Conservation (phyloP, 1,140 invertebrate genomes). For the Tetramorium parvispinum region DNA sequence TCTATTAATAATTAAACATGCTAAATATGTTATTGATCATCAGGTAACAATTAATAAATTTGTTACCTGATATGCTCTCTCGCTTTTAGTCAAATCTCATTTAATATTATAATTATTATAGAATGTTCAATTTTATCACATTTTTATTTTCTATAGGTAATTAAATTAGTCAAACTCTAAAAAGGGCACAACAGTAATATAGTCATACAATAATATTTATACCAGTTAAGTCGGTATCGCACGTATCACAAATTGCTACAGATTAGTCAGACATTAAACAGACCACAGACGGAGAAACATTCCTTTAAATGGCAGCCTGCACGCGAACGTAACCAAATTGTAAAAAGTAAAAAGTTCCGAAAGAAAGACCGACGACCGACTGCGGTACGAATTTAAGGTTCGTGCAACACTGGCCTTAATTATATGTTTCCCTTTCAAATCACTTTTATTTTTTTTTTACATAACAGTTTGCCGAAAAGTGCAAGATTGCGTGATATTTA, state of each 20-base stretch:
- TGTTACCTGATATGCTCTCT: too few relatives aligned
- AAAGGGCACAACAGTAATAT: not conserved
- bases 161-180: not conserved
- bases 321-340: slow-evolving; percentile 43
- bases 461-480: slow-evolving; percentile 19
- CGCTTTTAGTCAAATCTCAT: not conserved
- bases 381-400: slow-evolving; percentile 41
- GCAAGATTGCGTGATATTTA: slow-evolving; percentile 8
- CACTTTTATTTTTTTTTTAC: slow-evolving; percentile 13
- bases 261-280: slow-evolving; percentile 37
- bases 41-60: not conserved
- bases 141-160: not conserved
- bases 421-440: slow-evolving; percentile 41
- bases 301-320: slow-evolving; percentile 36
- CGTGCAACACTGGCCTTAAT: slow-evolving; percentile 47
- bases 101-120: not conserved
- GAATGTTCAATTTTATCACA: not conserved
- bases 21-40: not conserved
- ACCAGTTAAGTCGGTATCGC: slow-evolving; percentile 8
- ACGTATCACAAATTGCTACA: slow-evolving; percentile 14
- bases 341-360: slow-evolving; percentile 45
- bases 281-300: slow-evolving; percentile 55
- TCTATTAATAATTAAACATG: not conserved
- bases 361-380: slow-evolving; percentile 12
- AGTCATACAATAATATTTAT: not conserved